phyloP scores from a whole-genome alignment of 2,888 invertebrate species.

The Imbricaverruca yamaguchii region DNA sequence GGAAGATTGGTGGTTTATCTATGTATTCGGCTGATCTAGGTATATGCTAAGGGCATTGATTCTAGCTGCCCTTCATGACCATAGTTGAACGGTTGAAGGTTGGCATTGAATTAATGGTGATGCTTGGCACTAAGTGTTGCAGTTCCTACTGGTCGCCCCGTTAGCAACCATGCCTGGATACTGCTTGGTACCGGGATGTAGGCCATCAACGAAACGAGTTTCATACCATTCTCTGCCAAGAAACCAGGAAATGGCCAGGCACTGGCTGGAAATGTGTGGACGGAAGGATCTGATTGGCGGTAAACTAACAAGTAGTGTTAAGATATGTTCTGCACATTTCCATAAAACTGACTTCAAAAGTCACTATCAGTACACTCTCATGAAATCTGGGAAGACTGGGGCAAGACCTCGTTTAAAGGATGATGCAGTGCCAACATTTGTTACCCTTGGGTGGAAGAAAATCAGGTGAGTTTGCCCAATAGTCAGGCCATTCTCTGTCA shows the following conservation, averaged over 20 bases:
- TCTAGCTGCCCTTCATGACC: no score
- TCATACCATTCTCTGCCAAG: background rate
- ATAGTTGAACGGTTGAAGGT: no score
- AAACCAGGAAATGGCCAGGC: background rate
- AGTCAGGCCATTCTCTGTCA: no score
- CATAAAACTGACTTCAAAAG: background rate
- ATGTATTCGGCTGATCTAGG: no score
- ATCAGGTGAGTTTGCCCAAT: background rate
- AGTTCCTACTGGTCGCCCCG: no score
- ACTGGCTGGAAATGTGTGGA: conserved; percentile 1
- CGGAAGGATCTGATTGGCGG: background rate
- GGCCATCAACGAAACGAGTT: background rate
- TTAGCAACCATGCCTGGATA: background rate
- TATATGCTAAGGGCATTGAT: no score
- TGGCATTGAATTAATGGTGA: no score
- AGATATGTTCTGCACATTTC: background rate
- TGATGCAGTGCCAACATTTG: conserved; percentile 1
- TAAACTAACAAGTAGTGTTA: background rate
- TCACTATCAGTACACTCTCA: background rate
- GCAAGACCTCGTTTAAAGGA: background rate
- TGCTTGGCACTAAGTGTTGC: no score
- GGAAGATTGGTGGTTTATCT: no score
- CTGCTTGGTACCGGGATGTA: background rate
- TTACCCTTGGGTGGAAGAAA: background rate
- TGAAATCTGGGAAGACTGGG: background rate